These are phyloP conservation scores for Matsumyia berberina DNA, from an alignment of 2,888 invertebrate species.

Conservation along the genomic window DNA sequence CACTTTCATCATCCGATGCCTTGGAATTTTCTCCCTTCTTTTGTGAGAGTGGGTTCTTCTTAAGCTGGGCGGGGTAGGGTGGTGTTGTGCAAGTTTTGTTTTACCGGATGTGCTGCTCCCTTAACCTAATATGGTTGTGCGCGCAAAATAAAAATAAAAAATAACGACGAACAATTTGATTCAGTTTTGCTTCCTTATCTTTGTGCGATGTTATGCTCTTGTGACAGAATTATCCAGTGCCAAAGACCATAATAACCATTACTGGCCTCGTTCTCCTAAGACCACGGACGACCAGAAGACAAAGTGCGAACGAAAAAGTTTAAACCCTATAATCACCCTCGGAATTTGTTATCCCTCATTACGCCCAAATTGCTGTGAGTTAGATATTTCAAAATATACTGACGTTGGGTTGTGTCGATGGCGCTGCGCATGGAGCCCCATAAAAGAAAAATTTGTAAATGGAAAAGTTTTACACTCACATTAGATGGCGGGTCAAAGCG, in stretches of 20 bases:
- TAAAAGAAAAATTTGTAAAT: slow-evolving; percentile 46
- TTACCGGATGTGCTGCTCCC: background rate
- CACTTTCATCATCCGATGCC: slow-evolving; percentile 23
- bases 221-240: slow-evolving; percentile 20
- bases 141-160: background rate
- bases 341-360: slow-evolving; percentile 75
- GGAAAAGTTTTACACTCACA: slow-evolving; percentile 49
- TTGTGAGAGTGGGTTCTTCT: slow-evolving; percentile 32
- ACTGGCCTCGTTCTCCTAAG: slow-evolving; percentile 5
- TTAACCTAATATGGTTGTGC: background rate
- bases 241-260: slow-evolving; percentile 53
- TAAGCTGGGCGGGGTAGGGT: slow-evolving; percentile 9
- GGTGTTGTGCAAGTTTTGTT: slow-evolving; percentile 4
- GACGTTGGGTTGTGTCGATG: slow-evolving; percentile 12
- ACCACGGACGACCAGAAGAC: slow-evolving; percentile 20
- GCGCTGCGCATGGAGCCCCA: background rate
- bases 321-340: slow-evolving; percentile 63
- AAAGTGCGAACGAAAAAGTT: slow-evolving; percentile 55
- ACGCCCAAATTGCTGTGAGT: slow-evolving; percentile 65
- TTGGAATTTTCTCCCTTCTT: background rate
- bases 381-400: slow-evolving; percentile 48
- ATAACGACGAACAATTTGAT: background rate
- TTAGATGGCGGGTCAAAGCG: slow-evolving; percentile 14
- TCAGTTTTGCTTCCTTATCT: slow-evolving; percentile 8
- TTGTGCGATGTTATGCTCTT: background rate